Evolutionary conservation across 2,797 vertebrate species (phyloP), one percentile per base, ranked within the genome.

Genomic region (Mormyrus proboscirostris): DNA sequence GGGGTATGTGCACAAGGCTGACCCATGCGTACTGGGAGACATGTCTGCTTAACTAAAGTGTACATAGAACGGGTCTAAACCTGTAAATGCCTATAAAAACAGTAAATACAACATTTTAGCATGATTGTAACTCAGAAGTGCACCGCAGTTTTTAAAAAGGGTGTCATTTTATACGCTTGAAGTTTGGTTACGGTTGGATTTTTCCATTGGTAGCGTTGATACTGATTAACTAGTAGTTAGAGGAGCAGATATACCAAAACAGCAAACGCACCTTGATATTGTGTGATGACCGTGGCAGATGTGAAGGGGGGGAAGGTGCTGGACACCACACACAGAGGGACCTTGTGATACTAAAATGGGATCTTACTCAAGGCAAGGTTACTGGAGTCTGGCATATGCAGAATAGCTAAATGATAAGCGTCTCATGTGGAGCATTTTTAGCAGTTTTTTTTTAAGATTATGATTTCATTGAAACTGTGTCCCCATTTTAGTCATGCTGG

Each of bases 181-280:
- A 44, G 19, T 83, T 47, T 9, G 38, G 14, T 50, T 85, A 51
- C 4, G 4, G 14, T 50, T 22, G n/a, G 49, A 14, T 51, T 85
- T 85, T 85, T 85, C 73, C 50, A 85, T 50, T 85, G 73, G 9
- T 25, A 85, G 50, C 53, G 83, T 51, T 16, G 22, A 85, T 29
- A 85, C 83, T 85, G 79, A 84, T n/a, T 84, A 53, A 50, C 44
- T 51, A 14, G 50, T 85, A 50, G n/a, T 85, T 29, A 85, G 83
- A 79, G 73, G 6, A 85, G 83, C 83, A 53, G 83, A 79, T 16
- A 79, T 79, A 79, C 73, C 73, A 79, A 79, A 79, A 79, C 73
- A 44, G 38, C 25, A 69, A 69, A 79, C 2, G 73, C 73, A 79
- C 73, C 73, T 79, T 79, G 73, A 79, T 79, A 44, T 16, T 44